Percentiles rank a stretch among this genome's conserved stretches.
phyloP scores from a whole-genome alignment of 2,888 invertebrate species.

The Alentia gelatinosa region DNA sequence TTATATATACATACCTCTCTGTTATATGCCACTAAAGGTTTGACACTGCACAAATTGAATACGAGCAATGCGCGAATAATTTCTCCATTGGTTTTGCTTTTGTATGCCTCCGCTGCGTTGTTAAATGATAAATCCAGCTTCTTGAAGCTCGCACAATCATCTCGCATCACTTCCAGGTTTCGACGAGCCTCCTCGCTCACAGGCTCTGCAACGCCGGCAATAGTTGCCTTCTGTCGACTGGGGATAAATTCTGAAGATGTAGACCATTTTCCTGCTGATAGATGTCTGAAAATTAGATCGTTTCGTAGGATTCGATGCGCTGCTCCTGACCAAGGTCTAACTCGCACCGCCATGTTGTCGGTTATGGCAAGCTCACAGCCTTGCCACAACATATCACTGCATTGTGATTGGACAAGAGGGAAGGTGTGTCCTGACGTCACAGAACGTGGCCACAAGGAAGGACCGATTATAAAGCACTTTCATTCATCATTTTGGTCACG shows the following conservation, averaged over 20 bases:
- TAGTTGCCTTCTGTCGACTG: conserved; percentile 33
- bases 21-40: conserved; percentile 94
- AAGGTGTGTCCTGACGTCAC: conserved; percentile 51
- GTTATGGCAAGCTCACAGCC: not conserved
- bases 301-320: not conserved
- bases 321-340: not conserved
- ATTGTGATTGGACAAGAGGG: conserved; percentile 14
- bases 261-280: not conserved
- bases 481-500: not conserved
- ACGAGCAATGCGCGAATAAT: conserved; percentile 94
- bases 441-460: not conserved
- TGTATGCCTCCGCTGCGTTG: conserved; percentile 94
- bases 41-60: conserved; percentile 93
- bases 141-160: conserved; percentile 63
- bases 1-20: conserved; percentile 86
- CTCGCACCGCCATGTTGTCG: conserved; percentile 24
- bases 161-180: not conserved
- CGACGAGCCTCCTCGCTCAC: not conserved
- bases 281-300: not conserved
- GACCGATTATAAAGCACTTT: not conserved
- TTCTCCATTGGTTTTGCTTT: conserved; percentile 96
- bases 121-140: conserved; percentile 84
- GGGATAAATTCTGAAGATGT: not conserved
- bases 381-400: not conserved
- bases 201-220: not conserved